Evolutionary conservation across 92 coral and sea anemone genomes (phyloP).

Genomic region (Heliopora coerulea): DNA sequence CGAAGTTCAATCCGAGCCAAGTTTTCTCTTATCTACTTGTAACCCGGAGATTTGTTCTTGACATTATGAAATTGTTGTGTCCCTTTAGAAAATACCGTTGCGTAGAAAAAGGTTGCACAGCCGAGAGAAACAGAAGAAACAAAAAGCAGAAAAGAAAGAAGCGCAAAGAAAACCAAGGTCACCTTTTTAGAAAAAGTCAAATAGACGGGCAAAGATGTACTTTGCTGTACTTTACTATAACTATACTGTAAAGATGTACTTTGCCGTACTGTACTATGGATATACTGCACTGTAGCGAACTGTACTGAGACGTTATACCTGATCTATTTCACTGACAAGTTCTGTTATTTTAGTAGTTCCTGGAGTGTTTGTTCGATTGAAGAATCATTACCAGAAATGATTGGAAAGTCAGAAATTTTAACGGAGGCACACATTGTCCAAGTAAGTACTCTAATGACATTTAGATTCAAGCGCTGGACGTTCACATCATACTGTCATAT

Average conservation of each 20-base stretch:
- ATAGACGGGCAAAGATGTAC: too few species aligned
- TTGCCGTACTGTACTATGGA: too few species aligned
- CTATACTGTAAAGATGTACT: too few species aligned
- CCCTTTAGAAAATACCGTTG: too few species aligned
- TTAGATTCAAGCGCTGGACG: too few species aligned
- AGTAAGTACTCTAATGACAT: background rate
- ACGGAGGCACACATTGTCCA: constrained; percentile 4
- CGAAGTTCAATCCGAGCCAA: too few species aligned
- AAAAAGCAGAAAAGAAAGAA: constrained; percentile 7
- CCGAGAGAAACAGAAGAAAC: constrained; percentile 9
- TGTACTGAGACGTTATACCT: background rate
- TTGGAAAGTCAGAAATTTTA: constrained; percentile 37
- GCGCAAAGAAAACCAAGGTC: constrained; percentile 11
- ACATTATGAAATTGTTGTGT: too few species aligned
- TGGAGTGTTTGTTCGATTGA: constrained; percentile 37
- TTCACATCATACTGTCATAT: too few species aligned
- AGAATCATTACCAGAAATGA: constrained; percentile 29
- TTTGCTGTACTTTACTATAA: too few species aligned
- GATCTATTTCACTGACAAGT: background rate
- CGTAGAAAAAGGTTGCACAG: constrained; percentile 1
- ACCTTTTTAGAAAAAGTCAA: background rate
- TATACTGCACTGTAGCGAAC: too few species aligned
- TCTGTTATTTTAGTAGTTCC: constrained; percentile 5
- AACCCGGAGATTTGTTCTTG: too few species aligned
- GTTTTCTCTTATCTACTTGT: too few species aligned